Base-by-base conservation (phyloP, 2,888 invertebrate genomes). In the Athetis lepigone region DNA sequence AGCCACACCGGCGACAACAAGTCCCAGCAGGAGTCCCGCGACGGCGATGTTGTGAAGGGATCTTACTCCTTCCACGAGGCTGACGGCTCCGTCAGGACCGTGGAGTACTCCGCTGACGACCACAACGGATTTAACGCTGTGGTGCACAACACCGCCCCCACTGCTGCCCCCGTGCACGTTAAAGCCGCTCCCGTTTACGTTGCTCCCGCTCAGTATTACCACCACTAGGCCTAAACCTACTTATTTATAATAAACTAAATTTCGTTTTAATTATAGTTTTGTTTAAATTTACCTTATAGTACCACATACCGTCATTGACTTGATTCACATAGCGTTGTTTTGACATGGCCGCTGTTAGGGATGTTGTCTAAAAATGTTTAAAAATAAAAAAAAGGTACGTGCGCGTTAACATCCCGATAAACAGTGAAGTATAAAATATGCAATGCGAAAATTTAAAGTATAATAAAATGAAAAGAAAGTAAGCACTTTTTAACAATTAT, bases 1-100 rank as follows among this genome's bases (percentile, higher is more conserved):
- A 85, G 90, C 13, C 93, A 94, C 84, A 94, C 95, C 80, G 95
- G 95, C 29, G 95, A 95, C 88, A 88, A 92, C 83, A 95, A 95
- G 85, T 88, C 89, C 75, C 95, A 95, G 82, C 93, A 94, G 75
- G 95, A 95, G 79, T 70, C 79, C 66, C 88, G 91, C 61, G 94
- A 94, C 70, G 95, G 95, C 47, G 95, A 95, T 77, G 90, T 90
- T 1, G 95, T 95, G 52, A 92, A 92, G 80, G 95, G 95, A 68
- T 88, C 90, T 13, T 94, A 95, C 89, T 91, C 92, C 23, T 87
- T 95, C 75, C 89, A 90, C 62, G 94, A 95, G 81, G 91, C 95
- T 57, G 95, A 95, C 75, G 95, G 95, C 80, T 94, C 94, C 81
- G 79, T 92, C 81, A 89, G 95, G 64, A 94, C 92, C 55, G 95